phyloP scores from a whole-genome alignment of 35 echinoderm and acorn worm species.

The Chiridota heheva region DNA sequence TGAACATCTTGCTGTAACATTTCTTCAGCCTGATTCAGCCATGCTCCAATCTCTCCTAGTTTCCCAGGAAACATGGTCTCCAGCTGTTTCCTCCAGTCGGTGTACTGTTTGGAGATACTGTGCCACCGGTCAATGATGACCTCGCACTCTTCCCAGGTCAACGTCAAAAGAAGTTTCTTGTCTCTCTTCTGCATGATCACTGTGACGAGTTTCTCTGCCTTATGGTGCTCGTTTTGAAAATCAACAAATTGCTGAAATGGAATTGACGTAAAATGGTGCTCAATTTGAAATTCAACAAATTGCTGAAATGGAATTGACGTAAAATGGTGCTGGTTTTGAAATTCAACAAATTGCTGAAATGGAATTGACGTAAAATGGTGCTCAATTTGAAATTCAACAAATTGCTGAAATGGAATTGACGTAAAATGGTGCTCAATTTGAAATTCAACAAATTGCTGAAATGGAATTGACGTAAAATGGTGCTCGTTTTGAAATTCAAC shows the following conservation, averaged over 20 bases:
- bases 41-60: slow-evolving; percentile 59
- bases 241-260: slow-evolving; percentile 71
- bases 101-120: slow-evolving; percentile 59
- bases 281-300: not conserved
- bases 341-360: too few relatives aligned
- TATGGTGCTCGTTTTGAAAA: slow-evolving; percentile 66
- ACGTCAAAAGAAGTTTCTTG: slow-evolving; percentile 70
- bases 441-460: too few relatives aligned
- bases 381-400: too few relatives aligned
- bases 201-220: slow-evolving; percentile 52
- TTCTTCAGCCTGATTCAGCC: slow-evolving; percentile 83
- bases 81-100: slow-evolving; percentile 71
- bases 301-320: too few relatives aligned
- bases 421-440: too few relatives aligned
- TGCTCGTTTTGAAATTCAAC: too few relatives aligned
- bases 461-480: too few relatives aligned
- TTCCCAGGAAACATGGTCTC: slow-evolving; percentile 65
- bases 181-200: slow-evolving; percentile 70
- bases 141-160: slow-evolving; percentile 73
- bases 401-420: too few relatives aligned
- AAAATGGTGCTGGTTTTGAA: too few relatives aligned
- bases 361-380: too few relatives aligned
- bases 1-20: slow-evolving; percentile 54
- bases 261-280: not conserved
- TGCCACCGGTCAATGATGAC: slow-evolving; percentile 68